phyloP scores from a whole-genome alignment of 2,888 invertebrate genomes.

The Ptychoptera albimana region DNA sequence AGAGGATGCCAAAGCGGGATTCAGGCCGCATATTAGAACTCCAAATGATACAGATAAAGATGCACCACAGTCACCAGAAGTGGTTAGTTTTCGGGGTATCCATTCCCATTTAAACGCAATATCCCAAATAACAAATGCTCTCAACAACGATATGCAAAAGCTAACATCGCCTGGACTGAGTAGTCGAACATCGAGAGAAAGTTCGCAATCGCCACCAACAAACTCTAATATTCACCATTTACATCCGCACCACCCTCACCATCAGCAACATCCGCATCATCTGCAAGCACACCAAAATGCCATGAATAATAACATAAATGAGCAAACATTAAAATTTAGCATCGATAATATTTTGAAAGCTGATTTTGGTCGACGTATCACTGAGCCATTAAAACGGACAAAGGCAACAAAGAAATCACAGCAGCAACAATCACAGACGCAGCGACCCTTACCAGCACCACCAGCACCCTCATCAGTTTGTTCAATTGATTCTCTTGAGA shows the following conservation, averaged over 20 bases:
- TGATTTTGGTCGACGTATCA: conserved; percentile 61
- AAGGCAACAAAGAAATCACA: conserved; percentile 9
- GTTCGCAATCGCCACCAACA: conserved; percentile 12
- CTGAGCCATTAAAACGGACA: conserved; percentile 41
- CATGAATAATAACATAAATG: conserved; percentile 31
- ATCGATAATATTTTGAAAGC: conserved; percentile 76
- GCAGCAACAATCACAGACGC: conserved; percentile 16
- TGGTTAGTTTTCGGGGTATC: conserved; percentile 32
- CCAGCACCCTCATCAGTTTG: conserved; percentile 14
- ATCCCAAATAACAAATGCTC: conserved; percentile 36
- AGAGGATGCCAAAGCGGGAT: conserved; percentile 10
- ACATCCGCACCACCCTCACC: conserved; percentile 7
- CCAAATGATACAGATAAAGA: background rate
- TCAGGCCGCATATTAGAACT: conserved; percentile 11
- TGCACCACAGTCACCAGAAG: background rate
- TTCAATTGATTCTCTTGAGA: too few species aligned
- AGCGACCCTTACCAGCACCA: conserved; percentile 25
- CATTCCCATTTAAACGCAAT: conserved; percentile 52
- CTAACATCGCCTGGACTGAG: conserved; percentile 10
- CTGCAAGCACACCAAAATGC: conserved; percentile 16
- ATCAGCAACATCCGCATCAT: conserved; percentile 14
- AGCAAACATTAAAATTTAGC: conserved; percentile 57
- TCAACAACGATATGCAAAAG: conserved; percentile 6
- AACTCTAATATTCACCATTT: conserved; percentile 13
- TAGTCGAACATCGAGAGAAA: conserved; percentile 11